Evolutionary conservation across 2,113 vertebrate species (phyloP).

Genomic region (Pristiophorus japonicus): DNA sequence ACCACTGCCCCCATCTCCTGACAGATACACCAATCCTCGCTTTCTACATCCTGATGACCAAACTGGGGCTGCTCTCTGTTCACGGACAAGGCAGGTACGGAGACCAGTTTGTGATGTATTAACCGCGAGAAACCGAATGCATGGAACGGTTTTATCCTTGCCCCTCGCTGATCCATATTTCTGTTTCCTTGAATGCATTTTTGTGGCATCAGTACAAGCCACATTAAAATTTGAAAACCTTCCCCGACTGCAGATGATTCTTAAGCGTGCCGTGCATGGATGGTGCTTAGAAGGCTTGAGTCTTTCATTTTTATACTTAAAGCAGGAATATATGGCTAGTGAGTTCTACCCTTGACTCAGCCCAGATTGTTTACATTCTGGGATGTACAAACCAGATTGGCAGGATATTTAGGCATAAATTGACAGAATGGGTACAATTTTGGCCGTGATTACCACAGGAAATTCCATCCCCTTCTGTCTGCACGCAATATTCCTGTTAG

Average conservation of each 20-base stretch:
- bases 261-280: not conserved
- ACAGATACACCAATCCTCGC: slow-evolving; percentile 55
- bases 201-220: not conserved
- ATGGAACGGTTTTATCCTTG: no score
- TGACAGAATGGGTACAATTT: not conserved
- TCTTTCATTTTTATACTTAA: not conserved
- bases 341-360: not conserved
- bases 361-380: not conserved
- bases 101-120: not conserved
- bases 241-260: not conserved
- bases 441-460: not conserved
- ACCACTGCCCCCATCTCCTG: slow-evolving; percentile 50
- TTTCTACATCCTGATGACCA: slow-evolving; percentile 62
- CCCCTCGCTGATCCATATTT: not conserved
- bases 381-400: not conserved
- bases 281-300: not conserved
- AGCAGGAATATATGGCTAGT: not conserved
- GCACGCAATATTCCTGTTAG: not conserved
- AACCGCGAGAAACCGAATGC: no score
- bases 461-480: not conserved
- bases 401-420: not conserved
- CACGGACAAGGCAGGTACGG: slow-evolving; percentile 78
- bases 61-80: slow-evolving; percentile 52
- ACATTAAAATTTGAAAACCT: not conserved
- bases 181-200: not conserved